A percentile compares a stretch with the other conserved stretches of the same genome.
phyloP scores from a whole-genome alignment of 2,113 vertebrate genomes.

The Strix uralensis region DNA sequence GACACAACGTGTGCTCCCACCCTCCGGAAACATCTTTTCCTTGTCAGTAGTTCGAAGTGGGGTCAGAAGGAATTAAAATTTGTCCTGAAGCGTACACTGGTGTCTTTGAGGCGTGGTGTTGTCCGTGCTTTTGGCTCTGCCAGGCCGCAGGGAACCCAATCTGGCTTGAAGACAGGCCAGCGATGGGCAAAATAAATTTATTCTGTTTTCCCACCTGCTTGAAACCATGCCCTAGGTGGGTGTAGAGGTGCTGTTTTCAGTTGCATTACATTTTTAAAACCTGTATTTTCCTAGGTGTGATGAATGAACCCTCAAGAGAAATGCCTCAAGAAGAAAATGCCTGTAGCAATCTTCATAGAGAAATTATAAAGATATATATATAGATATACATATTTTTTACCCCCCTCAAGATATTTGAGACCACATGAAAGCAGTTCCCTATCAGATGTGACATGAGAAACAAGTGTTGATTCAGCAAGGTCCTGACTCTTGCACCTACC shows the following conservation, averaged over 20 bases:
- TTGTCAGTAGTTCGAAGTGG: not conserved
- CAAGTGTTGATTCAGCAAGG: not conserved
- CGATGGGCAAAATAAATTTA: rapidly evolving
- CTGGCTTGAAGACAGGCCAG: not conserved
- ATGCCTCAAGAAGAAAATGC: not conserved
- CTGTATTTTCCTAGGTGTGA: not conserved
- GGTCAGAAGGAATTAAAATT: not conserved
- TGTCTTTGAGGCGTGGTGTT: rapidly evolving
- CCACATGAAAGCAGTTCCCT: not conserved
- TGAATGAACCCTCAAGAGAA: not conserved
- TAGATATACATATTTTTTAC: no score
- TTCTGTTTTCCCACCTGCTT: not conserved
- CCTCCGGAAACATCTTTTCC: not conserved
- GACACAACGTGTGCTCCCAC: no score
- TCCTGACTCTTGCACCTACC: not conserved
- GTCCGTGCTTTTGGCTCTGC: rapidly evolving
- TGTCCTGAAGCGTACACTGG: rapidly evolving
- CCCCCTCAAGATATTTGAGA: rapidly evolving
- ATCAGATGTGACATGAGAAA: not conserved
- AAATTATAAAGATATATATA: not conserved
- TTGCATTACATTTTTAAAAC: not conserved
- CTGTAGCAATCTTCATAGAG: not conserved
- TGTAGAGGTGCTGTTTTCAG: rapidly evolving
- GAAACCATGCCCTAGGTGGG: not conserved
- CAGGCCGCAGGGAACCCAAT: rapidly evolving